Base-by-base conservation (phyloP, 2,113 vertebrate genomes). In the Carlito syrichta region DNA sequence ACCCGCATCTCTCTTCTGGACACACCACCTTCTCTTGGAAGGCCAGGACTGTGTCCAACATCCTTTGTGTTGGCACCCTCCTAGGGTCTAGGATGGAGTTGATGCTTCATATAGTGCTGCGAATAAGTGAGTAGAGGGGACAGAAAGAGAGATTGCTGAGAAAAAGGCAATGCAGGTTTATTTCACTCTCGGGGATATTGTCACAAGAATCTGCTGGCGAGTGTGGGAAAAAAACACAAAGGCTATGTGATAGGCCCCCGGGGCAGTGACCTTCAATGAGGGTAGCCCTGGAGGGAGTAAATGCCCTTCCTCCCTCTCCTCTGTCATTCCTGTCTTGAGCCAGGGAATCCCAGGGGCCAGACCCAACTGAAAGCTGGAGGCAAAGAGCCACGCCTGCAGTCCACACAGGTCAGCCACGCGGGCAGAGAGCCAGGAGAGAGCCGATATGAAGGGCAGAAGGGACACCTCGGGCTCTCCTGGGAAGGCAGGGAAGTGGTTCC, bases 121-220 rank as follows among this genome's bases (percentile, higher is more conserved):
- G n/a, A n/a, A n/a, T n/a, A n/a, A n/a, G n/a, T n/a, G n/a, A n/a
- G 3, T 20, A 23, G 52, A 58, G 48, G 23, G 20, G 69, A 40
- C 23, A 22, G 56, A 68, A 48, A 58, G 81, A 14, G 52, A 85
- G 40, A 20, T n/a, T 58, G 48, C 45, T 68, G 45, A 85, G 43
- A 73, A 17, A 43, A 92, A 14, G 32, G 30, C 68, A 54, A 5
- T 20, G 63, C 5, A 8, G 48, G 30, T 63, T 74, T 68, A 40
- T 84, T 68, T 92, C n/a, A 68, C 58, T 71, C 45, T 79, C 45
- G 14, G 38, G 38, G 79, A 43, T 86, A 62, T 56, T 86, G 63
- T 68, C 77, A 68, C 50, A 56, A 69, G 45, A 48, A 48, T 60
- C 66, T 35, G 58, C 27, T 30, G 76, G 27, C 73, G 32, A 58